phyloP scores from a whole-genome alignment of 2,113 vertebrate species.

The Hylia prasina region DNA sequence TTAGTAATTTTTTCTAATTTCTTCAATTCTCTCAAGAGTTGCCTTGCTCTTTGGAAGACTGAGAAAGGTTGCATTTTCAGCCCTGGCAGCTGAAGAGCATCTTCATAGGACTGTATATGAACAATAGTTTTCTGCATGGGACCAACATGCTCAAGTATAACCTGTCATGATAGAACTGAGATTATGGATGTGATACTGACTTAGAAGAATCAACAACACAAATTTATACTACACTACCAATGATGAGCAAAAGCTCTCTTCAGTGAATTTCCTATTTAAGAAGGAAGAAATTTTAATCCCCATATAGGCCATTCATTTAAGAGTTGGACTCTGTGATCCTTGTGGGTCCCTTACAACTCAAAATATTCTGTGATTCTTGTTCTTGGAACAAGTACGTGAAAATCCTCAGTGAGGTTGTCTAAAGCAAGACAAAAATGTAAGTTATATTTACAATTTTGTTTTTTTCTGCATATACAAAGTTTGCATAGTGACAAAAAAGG shows the following conservation, averaged over 20 bases:
- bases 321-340: background rate
- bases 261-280: background rate
- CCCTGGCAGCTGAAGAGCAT: conserved; percentile 76
- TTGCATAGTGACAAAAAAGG: background rate
- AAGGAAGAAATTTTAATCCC: background rate
- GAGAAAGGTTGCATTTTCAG: conserved; percentile 72
- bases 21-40: conserved; percentile 76
- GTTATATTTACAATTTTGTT: background rate
- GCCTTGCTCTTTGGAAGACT: conserved; percentile 78
- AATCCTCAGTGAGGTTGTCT: background rate
- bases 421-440: background rate
- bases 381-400: background rate
- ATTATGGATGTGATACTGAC: background rate
- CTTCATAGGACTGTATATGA: conserved; percentile 80
- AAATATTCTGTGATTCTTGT: background rate
- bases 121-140: conserved; percentile 81
- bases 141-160: conserved; percentile 75
- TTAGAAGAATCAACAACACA: background rate
- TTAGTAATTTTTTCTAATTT: conserved; percentile 82
- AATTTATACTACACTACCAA: background rate
- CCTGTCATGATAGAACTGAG: conserved; percentile 60
- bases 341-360: background rate
- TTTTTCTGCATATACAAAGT: background rate
- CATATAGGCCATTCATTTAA: background rate
- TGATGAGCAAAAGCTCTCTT: background rate